Percentiles rank a stretch among this genome's conserved stretches.
Conservation (phyloP, 30 jellyfish, hydroid and myxozoan species). For the Hydractinia echinata region DNA sequence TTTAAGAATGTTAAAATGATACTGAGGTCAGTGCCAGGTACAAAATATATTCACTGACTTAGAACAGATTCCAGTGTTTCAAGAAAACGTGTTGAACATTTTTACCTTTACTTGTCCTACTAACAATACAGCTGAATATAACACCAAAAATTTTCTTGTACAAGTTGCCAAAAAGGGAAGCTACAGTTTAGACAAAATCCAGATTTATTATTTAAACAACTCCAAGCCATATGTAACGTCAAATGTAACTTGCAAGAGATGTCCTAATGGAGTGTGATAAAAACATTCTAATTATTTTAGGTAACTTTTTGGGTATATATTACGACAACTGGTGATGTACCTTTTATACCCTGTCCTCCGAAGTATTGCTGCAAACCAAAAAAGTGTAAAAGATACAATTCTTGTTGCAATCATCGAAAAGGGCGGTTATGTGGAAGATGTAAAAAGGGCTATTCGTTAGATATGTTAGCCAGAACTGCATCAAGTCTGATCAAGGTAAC, state of each 20-base stretch:
- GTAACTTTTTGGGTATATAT: conserved; percentile 9
- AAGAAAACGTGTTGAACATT: not conserved
- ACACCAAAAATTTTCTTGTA: not conserved
- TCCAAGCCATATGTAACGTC: not conserved
- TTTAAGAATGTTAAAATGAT: too few relatives aligned
- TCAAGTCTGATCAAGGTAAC: not conserved
- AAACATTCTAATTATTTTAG: not conserved
- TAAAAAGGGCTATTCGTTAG: not conserved
- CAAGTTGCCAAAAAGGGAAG: not conserved
- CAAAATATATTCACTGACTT: not conserved
- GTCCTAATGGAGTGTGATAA: conserved; percentile 6
- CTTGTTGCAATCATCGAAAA: not conserved
- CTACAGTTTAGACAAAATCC: not conserved
- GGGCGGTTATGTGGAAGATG: not conserved
- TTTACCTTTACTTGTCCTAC: not conserved
- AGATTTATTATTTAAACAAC: not conserved
- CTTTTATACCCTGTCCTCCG: not conserved
- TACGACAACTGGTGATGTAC: not conserved
- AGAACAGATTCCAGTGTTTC: not conserved
- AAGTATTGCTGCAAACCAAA: conserved; percentile 14
- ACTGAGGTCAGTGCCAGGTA: too few relatives aligned
- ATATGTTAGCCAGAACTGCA: not conserved
- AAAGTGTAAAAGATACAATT: not conserved
- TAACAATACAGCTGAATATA: not conserved
- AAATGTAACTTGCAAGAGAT: not conserved